These are phyloP conservation scores for Pangasius mekongensis DNA, from an alignment of 2,797 vertebrate species.

Conservation along the genomic window DNA sequence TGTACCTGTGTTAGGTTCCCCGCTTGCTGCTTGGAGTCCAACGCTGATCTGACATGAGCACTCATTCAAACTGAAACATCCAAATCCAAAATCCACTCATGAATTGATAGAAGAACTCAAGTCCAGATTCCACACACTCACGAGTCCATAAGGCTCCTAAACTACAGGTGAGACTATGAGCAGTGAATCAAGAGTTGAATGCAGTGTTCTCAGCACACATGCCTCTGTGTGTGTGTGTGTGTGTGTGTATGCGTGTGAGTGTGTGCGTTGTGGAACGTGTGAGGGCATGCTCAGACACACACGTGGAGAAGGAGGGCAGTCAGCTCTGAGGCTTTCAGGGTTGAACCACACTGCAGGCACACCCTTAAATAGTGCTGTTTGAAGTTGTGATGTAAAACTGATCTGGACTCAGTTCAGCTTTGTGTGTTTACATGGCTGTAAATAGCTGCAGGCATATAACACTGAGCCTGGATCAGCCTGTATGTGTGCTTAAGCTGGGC, in stretches of 20 bases:
- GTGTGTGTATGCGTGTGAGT: constrained; percentile 16
- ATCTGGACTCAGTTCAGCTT: neutral
- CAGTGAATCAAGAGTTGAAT: neutral
- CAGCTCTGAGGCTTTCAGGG: constrained; percentile 24
- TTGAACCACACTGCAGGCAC: constrained; percentile 38
- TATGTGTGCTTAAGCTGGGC: neutral
- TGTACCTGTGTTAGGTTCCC: constrained; percentile 78
- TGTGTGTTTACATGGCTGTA: neutral
- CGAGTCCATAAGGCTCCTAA: neutral
- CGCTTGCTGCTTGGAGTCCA: constrained; percentile 76
- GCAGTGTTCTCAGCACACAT: constrained; percentile 22
- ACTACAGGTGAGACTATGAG: constrained; percentile 11
- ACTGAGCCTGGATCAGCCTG: constrained; percentile 28
- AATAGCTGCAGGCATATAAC: neutral
- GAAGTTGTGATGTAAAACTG: constrained; percentile 13
- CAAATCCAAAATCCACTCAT: neutral
- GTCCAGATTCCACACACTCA: neutral
- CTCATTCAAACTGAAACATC: constrained; percentile 59
- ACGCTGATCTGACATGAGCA: constrained; percentile 69
- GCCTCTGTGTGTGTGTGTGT: constrained; percentile 33
- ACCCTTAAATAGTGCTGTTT: constrained; percentile 11
- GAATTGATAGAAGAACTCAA: neutral
- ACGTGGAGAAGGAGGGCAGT: constrained; percentile 24
- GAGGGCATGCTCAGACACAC: constrained; percentile 42
- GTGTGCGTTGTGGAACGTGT: neutral